phyloP scores from a whole-genome alignment of 30 jellyfish, hydroid and myxozoan genomes.

The Sanderia malayensis region DNA sequence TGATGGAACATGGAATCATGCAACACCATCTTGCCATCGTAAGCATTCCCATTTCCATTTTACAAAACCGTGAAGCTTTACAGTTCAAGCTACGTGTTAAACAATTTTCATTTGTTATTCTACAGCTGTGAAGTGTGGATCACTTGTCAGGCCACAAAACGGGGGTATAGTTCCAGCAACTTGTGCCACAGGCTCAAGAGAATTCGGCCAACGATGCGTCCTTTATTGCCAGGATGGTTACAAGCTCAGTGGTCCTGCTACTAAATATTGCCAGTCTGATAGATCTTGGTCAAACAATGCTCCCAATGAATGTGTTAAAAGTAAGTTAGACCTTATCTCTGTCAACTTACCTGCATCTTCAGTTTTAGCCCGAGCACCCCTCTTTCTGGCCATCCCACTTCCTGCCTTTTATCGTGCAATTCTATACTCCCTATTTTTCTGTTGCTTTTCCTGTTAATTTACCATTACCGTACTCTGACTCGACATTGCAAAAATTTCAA shows the following conservation, averaged over 20 bases:
- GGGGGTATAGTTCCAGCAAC: slow-evolving; percentile 94
- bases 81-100: too few species aligned
- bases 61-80: too few species aligned
- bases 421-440: too few species aligned
- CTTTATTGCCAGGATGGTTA: slow-evolving; percentile 92
- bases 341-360: too few species aligned
- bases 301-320: slow-evolving; percentile 67
- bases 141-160: slow-evolving; percentile 70
- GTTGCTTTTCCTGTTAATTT: too few species aligned
- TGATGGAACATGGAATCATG: slow-evolving; percentile 86
- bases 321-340: slow-evolving; percentile 47
- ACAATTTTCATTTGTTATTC: too few species aligned
- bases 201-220: slow-evolving; percentile 97
- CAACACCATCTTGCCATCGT: slow-evolving; percentile 92
- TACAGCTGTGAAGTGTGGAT: slow-evolving; percentile 95
- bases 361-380: too few species aligned
- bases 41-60: slow-evolving; percentile 30
- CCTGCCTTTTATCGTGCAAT: too few species aligned
- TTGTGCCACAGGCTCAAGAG: slow-evolving; percentile 70
- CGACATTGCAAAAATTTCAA: too few species aligned
- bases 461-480: too few species aligned
- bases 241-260: slow-evolving; percentile 89
- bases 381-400: too few species aligned
- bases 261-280: slow-evolving; percentile 94
- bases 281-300: slow-evolving; percentile 68